Conservation (phyloP, 2,113 vertebrate species). For the Petromus typicus region DNA sequence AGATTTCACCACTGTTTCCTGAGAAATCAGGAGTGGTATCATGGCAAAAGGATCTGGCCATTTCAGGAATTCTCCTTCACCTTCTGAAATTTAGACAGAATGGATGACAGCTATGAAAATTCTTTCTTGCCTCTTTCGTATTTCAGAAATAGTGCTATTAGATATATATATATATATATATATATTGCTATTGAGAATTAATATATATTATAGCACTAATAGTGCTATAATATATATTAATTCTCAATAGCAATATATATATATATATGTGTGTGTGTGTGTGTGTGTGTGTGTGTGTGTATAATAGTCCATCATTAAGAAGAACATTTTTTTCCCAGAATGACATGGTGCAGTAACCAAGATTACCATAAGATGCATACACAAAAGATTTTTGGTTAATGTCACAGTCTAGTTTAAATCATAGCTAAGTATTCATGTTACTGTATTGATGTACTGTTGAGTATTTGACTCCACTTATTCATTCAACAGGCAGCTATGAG, state of each 20-base stretch:
- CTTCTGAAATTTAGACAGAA: background rate
- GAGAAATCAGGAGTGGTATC: background rate
- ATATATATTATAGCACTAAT: no score
- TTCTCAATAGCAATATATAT: no score
- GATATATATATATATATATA: no score
- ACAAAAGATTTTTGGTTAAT: background rate
- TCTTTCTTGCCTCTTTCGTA: background rate
- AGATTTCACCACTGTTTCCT: slow-evolving; percentile 33
- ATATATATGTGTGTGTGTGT: no score
- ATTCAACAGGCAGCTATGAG: background rate
- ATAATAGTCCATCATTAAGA: background rate
- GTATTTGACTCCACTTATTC: background rate
- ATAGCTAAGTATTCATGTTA: background rate
- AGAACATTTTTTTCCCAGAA: background rate
- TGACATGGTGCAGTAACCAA: background rate
- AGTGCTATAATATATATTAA: no score
- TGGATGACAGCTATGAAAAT: background rate
- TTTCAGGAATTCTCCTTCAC: background rate
- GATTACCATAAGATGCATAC: background rate
- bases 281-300: no score
- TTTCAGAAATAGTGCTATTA: background rate
- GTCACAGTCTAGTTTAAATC: background rate
- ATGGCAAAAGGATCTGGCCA: background rate
- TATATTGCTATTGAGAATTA: no score
- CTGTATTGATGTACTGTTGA: background rate